Base-by-base conservation (phyloP, 2,113 vertebrate species). In the Salvelinus sp. region DNA sequence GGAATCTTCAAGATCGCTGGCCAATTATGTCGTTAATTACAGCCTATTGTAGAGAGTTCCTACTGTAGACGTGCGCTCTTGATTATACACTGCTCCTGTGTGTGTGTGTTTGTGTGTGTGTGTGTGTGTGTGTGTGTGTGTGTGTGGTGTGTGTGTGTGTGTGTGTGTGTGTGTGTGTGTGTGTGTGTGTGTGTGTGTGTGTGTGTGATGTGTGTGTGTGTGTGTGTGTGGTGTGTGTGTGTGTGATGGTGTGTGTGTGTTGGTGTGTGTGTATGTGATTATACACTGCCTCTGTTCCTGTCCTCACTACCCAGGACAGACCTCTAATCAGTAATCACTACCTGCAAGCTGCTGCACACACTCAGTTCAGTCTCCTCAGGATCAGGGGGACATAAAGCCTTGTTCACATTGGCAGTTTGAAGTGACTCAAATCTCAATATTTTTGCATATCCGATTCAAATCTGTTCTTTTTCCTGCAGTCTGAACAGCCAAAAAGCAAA, bases 241-340 rank as follows among this genome's bases (percentile, higher is more conserved):
- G 23, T 1, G 1, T 1, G 23, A 1, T 1, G 1, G 23, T 23
- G 23, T 23, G 23, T 23, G 23, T 23, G 1, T 1, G 23, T 23
- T 91, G 89, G 85, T 89, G 90, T 86, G 71, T 86, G 88, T 87
- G 87, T 87, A 67, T 86, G 50, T 92, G 93, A 94, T 93, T 93
- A 93, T 90, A 90, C 88, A 80, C 73, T 81, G 89, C 88, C 89
- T 93, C 92, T 88, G 90, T 93, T 92, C 91, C 91, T 88, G 90
- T 93, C 91, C 89, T 87, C 88, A 88, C 87, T 92, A 90, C 90
- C 87, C 78, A 63, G 50, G 16, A 54, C 50, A 54, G 73, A 75
- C 90, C 90, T 84, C 91, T 94, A 93, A 94, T 94, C 93, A 90
- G 91, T 94, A 93, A 94, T 94, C 93, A 94, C 91, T 92, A 94